Evolutionary conservation across 2,888 invertebrate genomes (phyloP), one percentile per base, ranked within the genome.

Genomic region (Prenolepis imparis): DNA sequence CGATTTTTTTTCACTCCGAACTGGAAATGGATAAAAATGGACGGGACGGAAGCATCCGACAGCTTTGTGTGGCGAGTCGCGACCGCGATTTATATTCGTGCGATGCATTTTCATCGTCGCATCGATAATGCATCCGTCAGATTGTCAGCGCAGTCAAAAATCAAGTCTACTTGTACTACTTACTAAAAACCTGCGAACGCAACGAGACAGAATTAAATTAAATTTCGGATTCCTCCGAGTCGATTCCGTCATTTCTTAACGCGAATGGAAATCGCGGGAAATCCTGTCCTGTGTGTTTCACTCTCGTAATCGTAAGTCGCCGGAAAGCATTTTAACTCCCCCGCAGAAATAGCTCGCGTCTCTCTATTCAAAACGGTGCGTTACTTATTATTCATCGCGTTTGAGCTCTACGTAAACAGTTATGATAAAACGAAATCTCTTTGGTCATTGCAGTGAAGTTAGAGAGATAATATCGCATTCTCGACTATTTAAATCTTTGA

Each of bases 11-110:
- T 32, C 44, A 21, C 24, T 39, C 24, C 48, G n/a, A 24, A 68
- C 67, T 74, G 82, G 41, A 84, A 84, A 84, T 82, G 74, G 82
- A 84, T 82, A 84, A 82, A 78, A 84, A 84, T 82, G 82, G 68
- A 74, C 52, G 82, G 66, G 52, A 63, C 41, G 57, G 63, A 74
- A 73, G 74, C 68, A 70, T 41, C 81, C 48, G 63, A 41, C 72
- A 64, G 64, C 66, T 81, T 78, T 83, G 59, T 83, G 59, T 68
- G 64, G 78, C 59, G 59, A 80, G 52, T 82, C 55, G 59, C 81
- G 64, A 44, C 57, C 67, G 72, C 72, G 83, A 84, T 84, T 84
- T 84, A 84, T 66, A 72, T 61, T 83, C 48, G 70, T 28, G 64
- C 52, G 32, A 82, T 68, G 83, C 70, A 81, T 84, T 84, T 84